Evolutionary conservation across 1,140 invertebrate species (phyloP).

Genomic region (Heliconius nattereri): DNA sequence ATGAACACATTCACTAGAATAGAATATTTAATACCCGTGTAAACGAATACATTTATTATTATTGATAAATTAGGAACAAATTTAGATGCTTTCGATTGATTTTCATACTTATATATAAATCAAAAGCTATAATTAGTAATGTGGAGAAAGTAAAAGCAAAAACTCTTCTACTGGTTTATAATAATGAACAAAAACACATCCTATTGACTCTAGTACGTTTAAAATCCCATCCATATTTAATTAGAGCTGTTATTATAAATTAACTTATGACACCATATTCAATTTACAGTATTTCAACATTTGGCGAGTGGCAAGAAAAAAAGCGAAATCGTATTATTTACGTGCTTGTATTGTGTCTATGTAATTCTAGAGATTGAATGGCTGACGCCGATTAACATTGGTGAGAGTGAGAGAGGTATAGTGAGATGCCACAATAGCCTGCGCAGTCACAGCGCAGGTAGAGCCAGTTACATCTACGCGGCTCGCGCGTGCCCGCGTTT

Average conservation of each 20-base stretch:
- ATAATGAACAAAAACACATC: neutral
- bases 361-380: conserved; percentile 35
- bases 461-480: conserved; percentile 67
- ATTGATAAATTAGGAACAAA: no score
- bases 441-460: conserved; percentile 52
- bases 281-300: neutral
- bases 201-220: neutral
- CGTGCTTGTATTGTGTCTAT: conserved; percentile 18
- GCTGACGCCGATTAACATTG: conserved; percentile 42
- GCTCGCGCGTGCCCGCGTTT: conserved; percentile 67
- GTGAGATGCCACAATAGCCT: conserved; percentile 61
- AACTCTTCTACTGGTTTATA: no score
- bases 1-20: no score
- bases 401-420: conserved; percentile 61
- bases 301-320: neutral
- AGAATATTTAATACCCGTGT: no score
- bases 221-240: neutral
- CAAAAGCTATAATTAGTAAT: no score
- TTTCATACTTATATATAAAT: no score
- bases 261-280: neutral
- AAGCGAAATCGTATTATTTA: conserved; percentile 7
- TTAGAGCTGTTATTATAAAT: neutral
- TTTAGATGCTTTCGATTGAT: no score
- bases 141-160: no score
- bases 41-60: no score